Conservation (phyloP, 2,113 vertebrate genomes). For the Callorhinus ursinus region DNA sequence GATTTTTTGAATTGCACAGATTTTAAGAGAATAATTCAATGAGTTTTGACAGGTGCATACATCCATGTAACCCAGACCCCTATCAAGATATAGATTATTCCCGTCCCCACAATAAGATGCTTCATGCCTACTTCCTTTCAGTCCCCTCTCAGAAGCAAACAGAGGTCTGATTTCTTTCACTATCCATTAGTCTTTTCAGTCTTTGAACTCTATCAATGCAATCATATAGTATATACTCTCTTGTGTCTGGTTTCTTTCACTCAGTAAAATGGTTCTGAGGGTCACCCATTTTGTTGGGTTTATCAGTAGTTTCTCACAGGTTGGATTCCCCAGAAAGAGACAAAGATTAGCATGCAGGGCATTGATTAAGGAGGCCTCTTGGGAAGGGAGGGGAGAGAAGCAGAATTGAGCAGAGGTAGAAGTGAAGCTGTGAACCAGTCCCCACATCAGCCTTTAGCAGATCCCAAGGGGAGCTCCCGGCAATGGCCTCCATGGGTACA, state of each 20-base stretch:
- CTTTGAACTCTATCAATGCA: background rate
- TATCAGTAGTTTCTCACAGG: conserved; percentile 8
- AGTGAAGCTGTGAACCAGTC: background rate
- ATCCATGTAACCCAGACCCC: background rate
- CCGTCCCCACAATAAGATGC: background rate
- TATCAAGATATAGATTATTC: background rate
- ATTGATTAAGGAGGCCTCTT: background rate
- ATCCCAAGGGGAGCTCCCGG: background rate
- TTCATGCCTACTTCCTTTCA: background rate
- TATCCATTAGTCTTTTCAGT: background rate
- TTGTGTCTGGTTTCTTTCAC: background rate
- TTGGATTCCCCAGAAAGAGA: background rate
- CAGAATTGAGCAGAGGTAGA: background rate
- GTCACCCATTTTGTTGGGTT: background rate
- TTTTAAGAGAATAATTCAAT: background rate
- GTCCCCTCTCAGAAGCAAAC: background rate
- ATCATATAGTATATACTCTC: background rate
- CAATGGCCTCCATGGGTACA: accelerated
- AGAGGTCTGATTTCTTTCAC: background rate
- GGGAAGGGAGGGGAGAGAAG: background rate
- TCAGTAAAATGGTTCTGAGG: background rate
- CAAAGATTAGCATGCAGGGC: background rate
- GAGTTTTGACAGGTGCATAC: background rate
- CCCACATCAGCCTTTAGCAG: background rate
- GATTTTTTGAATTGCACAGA: background rate